phyloP scores from a whole-genome alignment of 2,113 vertebrate species.

The Rhinolophus sinicus region DNA sequence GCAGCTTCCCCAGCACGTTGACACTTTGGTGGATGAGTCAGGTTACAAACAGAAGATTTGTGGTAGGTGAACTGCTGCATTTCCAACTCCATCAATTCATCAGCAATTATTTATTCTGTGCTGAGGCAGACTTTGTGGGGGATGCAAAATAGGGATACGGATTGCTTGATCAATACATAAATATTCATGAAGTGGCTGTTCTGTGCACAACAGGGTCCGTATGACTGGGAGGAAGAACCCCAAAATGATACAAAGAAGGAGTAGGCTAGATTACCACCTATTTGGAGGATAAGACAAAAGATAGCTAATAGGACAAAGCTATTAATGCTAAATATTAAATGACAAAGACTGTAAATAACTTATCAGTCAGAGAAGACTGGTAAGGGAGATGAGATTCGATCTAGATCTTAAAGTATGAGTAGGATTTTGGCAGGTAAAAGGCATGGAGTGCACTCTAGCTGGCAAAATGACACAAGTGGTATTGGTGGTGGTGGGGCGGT shows the following conservation, averaged over 20 bases:
- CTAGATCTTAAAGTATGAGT: background rate
- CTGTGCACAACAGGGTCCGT: background rate
- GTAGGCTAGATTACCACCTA: background rate
- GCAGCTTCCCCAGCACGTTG: background rate
- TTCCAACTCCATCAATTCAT: background rate
- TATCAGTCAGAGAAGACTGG: background rate
- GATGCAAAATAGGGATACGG: background rate
- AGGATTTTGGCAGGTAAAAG: background rate
- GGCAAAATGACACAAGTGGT: background rate
- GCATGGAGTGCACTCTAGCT: background rate
- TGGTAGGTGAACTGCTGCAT: background rate
- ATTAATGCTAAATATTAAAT: background rate
- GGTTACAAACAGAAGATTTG: background rate
- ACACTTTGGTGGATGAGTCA: background rate
- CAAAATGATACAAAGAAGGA: background rate
- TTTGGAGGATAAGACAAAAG: background rate
- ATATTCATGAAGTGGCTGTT: background rate
- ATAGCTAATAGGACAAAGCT: background rate
- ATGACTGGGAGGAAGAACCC: background rate
- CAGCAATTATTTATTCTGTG: background rate
- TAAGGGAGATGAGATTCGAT: background rate
- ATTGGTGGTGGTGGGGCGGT: rapidly evolving
- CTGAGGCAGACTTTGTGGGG: background rate
- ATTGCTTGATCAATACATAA: background rate
- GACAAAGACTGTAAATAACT: background rate